Percentiles rank a stretch among this genome's conserved stretches.
These are phyloP conservation scores for Drosophila histrio DNA, from an alignment of 2,888 invertebrate genomes.

Conservation along the genomic window DNA sequence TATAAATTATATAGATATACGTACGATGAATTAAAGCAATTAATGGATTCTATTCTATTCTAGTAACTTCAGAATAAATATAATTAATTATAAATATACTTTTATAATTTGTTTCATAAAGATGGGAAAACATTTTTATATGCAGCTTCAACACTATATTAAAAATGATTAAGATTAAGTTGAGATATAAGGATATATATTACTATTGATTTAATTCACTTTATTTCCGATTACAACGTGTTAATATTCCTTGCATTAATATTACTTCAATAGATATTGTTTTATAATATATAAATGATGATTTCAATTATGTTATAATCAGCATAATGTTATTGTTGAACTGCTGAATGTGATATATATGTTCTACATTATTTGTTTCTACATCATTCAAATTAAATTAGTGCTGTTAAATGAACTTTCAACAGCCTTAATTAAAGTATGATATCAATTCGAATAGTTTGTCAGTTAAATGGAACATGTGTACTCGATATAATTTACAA, in stretches of 20 bases:
- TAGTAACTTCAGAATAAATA: too few species aligned
- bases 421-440: constrained; percentile 1
- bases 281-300: neutral
- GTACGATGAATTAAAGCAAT: too few species aligned
- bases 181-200: neutral
- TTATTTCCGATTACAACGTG: neutral
- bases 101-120: too few species aligned
- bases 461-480: constrained; percentile 8
- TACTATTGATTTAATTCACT: neutral
- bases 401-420: neutral
- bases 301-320: neutral
- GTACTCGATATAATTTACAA: constrained; percentile 24
- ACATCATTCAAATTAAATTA: neutral
- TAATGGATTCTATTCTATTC: too few species aligned
- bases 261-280: neutral
- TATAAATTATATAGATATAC: too few species aligned
- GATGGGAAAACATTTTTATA: too few species aligned
- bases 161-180: neutral
- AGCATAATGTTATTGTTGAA: neutral
- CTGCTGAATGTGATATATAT: neutral
- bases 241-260: neutral
- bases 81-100: too few species aligned
- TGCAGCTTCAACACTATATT: too few species aligned
- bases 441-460: neutral
- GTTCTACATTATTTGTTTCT: neutral